Conservation (phyloP, 2,797 vertebrate species). For the Denticeps clupeoides region DNA sequence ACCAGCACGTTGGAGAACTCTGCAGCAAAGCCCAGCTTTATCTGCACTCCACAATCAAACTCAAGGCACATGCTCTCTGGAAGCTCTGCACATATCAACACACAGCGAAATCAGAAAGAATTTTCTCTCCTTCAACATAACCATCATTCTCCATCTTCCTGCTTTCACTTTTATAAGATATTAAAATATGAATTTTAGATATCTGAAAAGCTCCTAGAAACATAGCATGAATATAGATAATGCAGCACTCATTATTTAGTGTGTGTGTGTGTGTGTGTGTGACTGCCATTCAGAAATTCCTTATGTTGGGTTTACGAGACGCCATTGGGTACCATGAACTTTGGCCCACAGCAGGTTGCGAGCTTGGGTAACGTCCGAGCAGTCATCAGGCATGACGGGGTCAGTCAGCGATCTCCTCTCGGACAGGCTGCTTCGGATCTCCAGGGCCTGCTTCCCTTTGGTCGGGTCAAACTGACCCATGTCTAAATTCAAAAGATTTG, state of each 20-base stretch:
- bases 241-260: no score
- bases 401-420: conserved; percentile 72
- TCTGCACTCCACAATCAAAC: conserved; percentile 67
- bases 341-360: conserved; percentile 77
- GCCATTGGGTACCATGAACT: conserved; percentile 69
- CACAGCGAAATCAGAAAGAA: no score
- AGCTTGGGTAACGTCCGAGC: conserved; percentile 51
- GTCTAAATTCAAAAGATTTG: no score
- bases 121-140: no score
- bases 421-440: conserved; percentile 75
- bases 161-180: no score
- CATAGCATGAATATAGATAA: no score
- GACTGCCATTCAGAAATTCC: no score
- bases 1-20: conserved; percentile 86
- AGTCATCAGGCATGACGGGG: conserved; percentile 38
- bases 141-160: no score
- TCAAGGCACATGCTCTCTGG: conserved; percentile 54
- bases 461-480: conserved; percentile 72
- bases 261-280: no score
- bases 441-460: conserved; percentile 69
- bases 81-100: conserved; percentile 45
- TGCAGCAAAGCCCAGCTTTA: conserved; percentile 75
- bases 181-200: no score
- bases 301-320: no score
- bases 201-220: no score